phyloP scores from a whole-genome alignment of 2,113 vertebrate genomes.

The Erythrocercus mccallii region DNA sequence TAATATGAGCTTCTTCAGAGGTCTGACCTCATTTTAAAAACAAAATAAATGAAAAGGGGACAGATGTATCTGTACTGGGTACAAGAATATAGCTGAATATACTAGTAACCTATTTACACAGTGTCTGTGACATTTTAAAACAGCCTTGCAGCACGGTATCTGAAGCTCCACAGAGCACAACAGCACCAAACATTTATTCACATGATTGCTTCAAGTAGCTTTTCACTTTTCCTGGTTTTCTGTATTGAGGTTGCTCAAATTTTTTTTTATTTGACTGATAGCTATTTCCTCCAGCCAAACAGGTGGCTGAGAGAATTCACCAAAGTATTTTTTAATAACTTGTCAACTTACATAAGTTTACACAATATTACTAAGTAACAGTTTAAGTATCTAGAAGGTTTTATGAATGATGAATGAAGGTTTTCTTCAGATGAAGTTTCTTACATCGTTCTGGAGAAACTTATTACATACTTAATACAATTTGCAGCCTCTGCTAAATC shows the following conservation, averaged over 20 bases:
- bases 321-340: neutral
- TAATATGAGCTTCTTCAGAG: neutral
- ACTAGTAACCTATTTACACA: neutral
- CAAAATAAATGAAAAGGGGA: neutral
- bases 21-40: neutral
- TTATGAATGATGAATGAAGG: neutral
- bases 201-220: neutral
- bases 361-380: neutral
- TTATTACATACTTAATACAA: neutral
- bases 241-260: fast-evolving
- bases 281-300: neutral
- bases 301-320: neutral
- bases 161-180: neutral
- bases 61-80: neutral
- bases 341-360: neutral
- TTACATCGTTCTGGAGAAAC: neutral
- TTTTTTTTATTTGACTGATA: neutral
- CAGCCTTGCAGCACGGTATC: neutral
- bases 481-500: neutral
- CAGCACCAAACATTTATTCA: neutral
- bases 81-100: neutral
- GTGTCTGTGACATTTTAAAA: neutral
- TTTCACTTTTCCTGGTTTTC: neutral
- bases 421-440: neutral
- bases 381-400: neutral